These are phyloP conservation scores for Morphnarchus princeps DNA, from an alignment of 2,113 vertebrate genomes.

Conservation along the genomic window DNA sequence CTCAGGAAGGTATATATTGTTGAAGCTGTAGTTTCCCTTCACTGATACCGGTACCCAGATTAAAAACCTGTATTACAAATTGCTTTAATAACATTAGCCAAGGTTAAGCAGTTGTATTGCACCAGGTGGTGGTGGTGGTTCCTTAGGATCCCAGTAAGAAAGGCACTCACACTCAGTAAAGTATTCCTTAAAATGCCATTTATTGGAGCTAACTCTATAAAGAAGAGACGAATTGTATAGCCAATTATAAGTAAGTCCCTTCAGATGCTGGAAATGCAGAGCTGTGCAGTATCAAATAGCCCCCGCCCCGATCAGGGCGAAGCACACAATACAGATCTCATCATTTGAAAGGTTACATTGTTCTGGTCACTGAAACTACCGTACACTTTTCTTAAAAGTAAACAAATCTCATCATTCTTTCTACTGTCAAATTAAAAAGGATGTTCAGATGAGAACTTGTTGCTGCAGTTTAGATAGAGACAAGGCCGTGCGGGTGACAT, in stretches of 20 bases:
- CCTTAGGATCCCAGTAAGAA: neutral
- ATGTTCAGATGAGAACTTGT: neutral
- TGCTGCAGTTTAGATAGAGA: neutral
- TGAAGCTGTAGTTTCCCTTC: neutral
- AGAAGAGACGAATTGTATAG: neutral
- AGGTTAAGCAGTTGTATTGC: neutral
- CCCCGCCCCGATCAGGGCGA: fast-evolving
- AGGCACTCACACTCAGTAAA: neutral
- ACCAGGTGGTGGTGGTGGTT: neutral
- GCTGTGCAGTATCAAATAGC: neutral
- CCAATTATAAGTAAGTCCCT: neutral
- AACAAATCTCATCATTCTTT: neutral
- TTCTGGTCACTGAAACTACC: neutral
- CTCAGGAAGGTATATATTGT: neutral
- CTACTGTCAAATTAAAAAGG: neutral
- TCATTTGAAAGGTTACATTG: neutral
- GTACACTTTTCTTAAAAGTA: neutral
- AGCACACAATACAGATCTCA: neutral
- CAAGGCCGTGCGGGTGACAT: neutral
- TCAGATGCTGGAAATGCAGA: neutral
- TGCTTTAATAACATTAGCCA: neutral
- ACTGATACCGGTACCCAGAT: neutral
- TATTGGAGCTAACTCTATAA: neutral
- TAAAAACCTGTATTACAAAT: neutral
- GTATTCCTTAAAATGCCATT: neutral